A percentile compares a stretch with the other conserved stretches of the same genome.
Evolutionary conservation across 1,140 invertebrate genomes (phyloP).

Genomic region (Drosophila micromelanica): DNA sequence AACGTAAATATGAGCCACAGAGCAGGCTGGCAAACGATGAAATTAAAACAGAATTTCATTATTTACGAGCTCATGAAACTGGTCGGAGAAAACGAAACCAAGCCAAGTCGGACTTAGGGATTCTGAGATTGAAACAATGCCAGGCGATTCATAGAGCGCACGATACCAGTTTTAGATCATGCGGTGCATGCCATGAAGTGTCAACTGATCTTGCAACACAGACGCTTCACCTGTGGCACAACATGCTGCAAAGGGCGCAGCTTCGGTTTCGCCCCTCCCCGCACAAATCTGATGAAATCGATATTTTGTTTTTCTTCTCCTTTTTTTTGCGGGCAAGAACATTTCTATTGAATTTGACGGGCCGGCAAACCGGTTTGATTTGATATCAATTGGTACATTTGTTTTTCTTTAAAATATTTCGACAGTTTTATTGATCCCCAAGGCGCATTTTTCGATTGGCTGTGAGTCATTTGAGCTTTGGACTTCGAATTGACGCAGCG

Average conservation of each 20-base stretch:
- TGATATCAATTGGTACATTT: conserved; percentile 46
- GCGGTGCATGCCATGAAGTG: conserved; percentile 19
- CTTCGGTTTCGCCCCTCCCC: conserved; percentile 42
- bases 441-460: conserved; percentile 56
- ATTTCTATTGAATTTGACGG: conserved; percentile 69
- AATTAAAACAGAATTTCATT: conserved; percentile 58
- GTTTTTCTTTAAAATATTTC: conserved; percentile 64
- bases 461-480: conserved; percentile 64
- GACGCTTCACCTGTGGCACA: conserved; percentile 21
- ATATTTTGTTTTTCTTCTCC: conserved; percentile 57
- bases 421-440: conserved; percentile 69
- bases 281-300: conserved; percentile 67
- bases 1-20: conserved; percentile 29
- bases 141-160: conserved; percentile 19
- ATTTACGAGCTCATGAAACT: conserved; percentile 78
- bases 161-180: conserved; percentile 21
- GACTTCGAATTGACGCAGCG: conserved; percentile 45
- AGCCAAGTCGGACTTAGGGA: conserved; percentile 7
- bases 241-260: conserved; percentile 27
- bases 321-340: conserved; percentile 48
- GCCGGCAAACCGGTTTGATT: conserved; percentile 58
- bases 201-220: conserved; percentile 31
- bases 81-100: conserved; percentile 54
- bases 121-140: conserved; percentile 30
- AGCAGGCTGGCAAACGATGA: not conserved